Evolutionary conservation across 2,113 vertebrate genomes (phyloP), one percentile per base, ranked within the genome.

Genomic region (Onychostoma macrolepis): DNA sequence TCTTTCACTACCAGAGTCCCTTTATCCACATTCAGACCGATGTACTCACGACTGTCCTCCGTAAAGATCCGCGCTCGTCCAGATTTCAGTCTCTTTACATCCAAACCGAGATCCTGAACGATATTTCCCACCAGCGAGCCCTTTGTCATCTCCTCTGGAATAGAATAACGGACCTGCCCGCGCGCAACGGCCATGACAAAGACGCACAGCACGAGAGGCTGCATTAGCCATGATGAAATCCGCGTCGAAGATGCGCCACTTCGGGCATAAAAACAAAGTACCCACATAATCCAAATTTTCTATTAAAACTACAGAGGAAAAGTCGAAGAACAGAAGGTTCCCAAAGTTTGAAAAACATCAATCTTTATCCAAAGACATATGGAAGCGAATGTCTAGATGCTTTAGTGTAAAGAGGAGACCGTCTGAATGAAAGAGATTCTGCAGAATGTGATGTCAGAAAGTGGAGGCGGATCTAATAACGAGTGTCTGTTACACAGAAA

Each of bases 1-100:
- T 94, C 92, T 74, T 75, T 92, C 5, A 96, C 92, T 3, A 95
- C 45, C 41, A 96, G 85, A 21, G 92, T 92, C 33, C 94, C 92
- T 69, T 90, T 95, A 36, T 96, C 93, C 72, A 87, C 38, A 90
- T 95, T 96, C 80, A 97, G 87, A 82, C 92, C 91, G n/a, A 97
- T 94, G 91, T 96, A 96, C 87, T 96, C 95, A 89, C 93, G 91
- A 88, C 88, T 94, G 88, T 96, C 93, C 87, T 93, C 92, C 12
- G 95, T 95, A 91, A 96, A 94, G 81, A 97, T 95, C 88, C 95
- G 90, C 81, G 94, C 93, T 75, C 93, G 83, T 0, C 93, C 93
- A 58, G 93, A 92, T 90, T 89, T 93, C 80, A 96, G 88, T 36
- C 95, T 91, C 4, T 87, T 89, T n/a, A 93, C 53, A 88, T 95